phyloP scores from a whole-genome alignment of 2,888 invertebrate genomes.

The Linnaemya vulpina region DNA sequence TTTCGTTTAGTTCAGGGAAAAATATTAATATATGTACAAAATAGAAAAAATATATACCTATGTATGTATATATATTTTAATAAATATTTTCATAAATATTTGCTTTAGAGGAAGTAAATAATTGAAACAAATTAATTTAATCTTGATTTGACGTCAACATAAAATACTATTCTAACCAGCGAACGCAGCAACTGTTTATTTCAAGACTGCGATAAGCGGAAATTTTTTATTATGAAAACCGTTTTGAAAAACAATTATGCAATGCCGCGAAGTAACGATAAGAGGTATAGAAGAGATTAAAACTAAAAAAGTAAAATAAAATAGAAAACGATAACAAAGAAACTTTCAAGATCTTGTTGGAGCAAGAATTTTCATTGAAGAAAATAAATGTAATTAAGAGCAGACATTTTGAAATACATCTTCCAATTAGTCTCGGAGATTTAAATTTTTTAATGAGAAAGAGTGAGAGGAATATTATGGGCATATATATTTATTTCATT shows the following conservation, averaged over 20 bases:
- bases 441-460: too few species aligned
- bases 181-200: neutral
- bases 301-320: neutral
- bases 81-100: neutral
- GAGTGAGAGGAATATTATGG: too few species aligned
- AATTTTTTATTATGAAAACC: neutral
- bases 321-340: neutral
- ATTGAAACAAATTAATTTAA: slow-evolving; percentile 10
- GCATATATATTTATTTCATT: too few species aligned
- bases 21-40: neutral
- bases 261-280: neutral
- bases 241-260: slow-evolving; percentile 8
- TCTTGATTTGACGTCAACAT: slow-evolving; percentile 28
- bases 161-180: neutral
- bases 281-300: neutral
- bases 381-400: slow-evolving; percentile 1
- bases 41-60: too few species aligned
- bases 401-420: neutral
- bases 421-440: too few species aligned
- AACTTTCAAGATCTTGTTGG: neutral
- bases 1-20: neutral
- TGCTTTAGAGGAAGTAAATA: slow-evolving; percentile 36
- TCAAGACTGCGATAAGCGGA: slow-evolving; percentile 28
- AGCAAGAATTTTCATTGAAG: neutral
- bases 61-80: too few species aligned